phyloP scores from a whole-genome alignment of 1,140 invertebrate genomes.

The Papilio dardanus region DNA sequence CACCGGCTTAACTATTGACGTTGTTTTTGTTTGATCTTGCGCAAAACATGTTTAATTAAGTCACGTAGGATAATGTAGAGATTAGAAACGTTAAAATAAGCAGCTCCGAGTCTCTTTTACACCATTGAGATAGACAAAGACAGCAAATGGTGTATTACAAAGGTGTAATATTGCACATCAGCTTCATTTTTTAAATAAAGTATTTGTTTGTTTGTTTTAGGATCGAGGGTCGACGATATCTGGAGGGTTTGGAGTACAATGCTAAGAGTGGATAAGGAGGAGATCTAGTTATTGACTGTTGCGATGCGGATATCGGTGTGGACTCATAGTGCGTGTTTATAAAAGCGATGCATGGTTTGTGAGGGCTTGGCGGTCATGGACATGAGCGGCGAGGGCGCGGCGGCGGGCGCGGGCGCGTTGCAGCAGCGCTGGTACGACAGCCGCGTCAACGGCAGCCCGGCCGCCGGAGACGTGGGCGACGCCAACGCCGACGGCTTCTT shows the following conservation, averaged over 20 bases:
- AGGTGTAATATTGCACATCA: background rate
- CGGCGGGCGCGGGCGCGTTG: constrained; percentile 59
- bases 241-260: constrained; percentile 43
- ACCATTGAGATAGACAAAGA: background rate
- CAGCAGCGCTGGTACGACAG: constrained; percentile 81
- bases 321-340: constrained; percentile 73
- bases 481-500: constrained; percentile 78
- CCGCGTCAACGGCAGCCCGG: constrained; percentile 79
- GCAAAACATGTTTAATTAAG: constrained; percentile 42
- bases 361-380: constrained; percentile 77
- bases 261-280: constrained; percentile 54
- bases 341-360: constrained; percentile 81
- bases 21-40: constrained; percentile 64
- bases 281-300: constrained; percentile 46
- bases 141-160: background rate
- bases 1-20: constrained; percentile 56
- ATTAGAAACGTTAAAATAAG: too few relatives aligned
- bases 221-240: background rate
- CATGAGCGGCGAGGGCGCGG: constrained; percentile 75
- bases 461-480: constrained; percentile 72
- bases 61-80: background rate
- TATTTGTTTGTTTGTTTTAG: constrained; percentile 11
- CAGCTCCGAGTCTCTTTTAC: too few relatives aligned
- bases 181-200: background rate
- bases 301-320: constrained; percentile 73